These are phyloP conservation scores for Zaprionus gabonicus DNA, from an alignment of 1,140 invertebrate species.

Conservation along the genomic window DNA sequence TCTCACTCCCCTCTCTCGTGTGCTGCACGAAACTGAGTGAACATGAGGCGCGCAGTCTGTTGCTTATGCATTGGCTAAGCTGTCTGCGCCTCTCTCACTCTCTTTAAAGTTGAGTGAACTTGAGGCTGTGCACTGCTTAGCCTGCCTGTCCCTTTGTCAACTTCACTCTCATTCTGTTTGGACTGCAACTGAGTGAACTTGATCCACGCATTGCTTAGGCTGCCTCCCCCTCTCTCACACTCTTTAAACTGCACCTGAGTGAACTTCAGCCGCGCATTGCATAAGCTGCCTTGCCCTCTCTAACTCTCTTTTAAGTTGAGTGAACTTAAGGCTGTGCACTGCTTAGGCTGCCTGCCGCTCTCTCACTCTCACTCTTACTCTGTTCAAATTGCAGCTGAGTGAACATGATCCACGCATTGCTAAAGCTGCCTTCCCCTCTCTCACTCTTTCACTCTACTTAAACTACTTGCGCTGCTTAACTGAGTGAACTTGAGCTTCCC, in stretches of 20 bases:
- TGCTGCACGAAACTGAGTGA: background rate
- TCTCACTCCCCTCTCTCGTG: constrained; percentile 13
- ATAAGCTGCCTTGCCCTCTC: background rate
- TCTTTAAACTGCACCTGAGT: too few relatives aligned
- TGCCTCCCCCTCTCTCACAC: too few relatives aligned
- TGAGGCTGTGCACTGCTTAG: background rate
- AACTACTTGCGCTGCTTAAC: too few relatives aligned
- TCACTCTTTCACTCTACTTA: too few relatives aligned
- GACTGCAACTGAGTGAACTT: constrained; percentile 19
- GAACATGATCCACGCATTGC: too few relatives aligned
- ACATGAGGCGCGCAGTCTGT: background rate
- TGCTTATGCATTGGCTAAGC: constrained; percentile 1
- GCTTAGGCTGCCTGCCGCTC: background rate
- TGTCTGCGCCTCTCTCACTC: too few relatives aligned
- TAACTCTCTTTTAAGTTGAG: background rate
- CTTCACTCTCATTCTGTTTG: too few relatives aligned
- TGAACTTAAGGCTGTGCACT: constrained; percentile 17
- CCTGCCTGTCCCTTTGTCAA: too few relatives aligned
- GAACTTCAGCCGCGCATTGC: background rate
- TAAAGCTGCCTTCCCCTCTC: too few relatives aligned
- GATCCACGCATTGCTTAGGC: background rate
- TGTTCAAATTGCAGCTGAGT: too few relatives aligned
- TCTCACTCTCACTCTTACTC: too few relatives aligned
- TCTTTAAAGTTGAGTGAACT: constrained; percentile 36
- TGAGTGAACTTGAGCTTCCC: too few relatives aligned